These are phyloP conservation scores for Yponomeuta cagnagella DNA, from an alignment of 2,888 invertebrate genomes.

Conservation along the genomic window DNA sequence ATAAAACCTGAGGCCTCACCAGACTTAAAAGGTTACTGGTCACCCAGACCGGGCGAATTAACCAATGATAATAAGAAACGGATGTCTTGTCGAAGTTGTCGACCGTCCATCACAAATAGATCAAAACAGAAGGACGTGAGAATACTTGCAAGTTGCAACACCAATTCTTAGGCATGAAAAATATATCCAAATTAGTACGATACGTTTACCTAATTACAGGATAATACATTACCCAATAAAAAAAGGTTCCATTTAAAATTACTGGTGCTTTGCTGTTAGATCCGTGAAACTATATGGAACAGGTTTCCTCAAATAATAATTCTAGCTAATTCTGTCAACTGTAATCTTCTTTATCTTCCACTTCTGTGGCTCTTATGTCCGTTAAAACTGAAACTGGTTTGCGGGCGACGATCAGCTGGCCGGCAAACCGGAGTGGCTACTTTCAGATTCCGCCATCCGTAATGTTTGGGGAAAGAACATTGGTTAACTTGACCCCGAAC, in stretches of 20 bases:
- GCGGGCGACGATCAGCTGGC: conserved; percentile 51
- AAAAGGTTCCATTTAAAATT: too few relatives aligned
- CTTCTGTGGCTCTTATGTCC: conserved; percentile 3
- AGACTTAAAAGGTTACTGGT: conserved; percentile 6
- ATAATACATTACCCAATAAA: too few relatives aligned
- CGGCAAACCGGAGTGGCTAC: conserved; percentile 28
- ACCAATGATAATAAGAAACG: conserved; percentile 1
- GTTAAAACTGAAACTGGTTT: conserved; percentile 17
- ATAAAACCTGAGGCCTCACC: conserved; percentile 1
- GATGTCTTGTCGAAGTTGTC: background rate
- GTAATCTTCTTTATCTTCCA: background rate
- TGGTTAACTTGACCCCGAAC: background rate
- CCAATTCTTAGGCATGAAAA: too few relatives aligned
- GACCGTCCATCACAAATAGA: background rate
- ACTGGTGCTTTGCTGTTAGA: too few relatives aligned
- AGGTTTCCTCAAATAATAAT: background rate
- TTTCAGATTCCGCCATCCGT: conserved; percentile 16
- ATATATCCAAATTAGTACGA: too few relatives aligned
- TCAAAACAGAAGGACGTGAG: background rate
- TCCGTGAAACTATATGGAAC: too few relatives aligned
- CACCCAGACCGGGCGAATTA: background rate
- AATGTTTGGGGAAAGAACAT: background rate
- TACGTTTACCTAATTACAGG: too few relatives aligned
- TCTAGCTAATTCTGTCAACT: too few relatives aligned
- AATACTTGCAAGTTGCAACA: too few relatives aligned